Conservation (phyloP, 2,797 vertebrate genomes). For the Podarcis siculus region DNA sequence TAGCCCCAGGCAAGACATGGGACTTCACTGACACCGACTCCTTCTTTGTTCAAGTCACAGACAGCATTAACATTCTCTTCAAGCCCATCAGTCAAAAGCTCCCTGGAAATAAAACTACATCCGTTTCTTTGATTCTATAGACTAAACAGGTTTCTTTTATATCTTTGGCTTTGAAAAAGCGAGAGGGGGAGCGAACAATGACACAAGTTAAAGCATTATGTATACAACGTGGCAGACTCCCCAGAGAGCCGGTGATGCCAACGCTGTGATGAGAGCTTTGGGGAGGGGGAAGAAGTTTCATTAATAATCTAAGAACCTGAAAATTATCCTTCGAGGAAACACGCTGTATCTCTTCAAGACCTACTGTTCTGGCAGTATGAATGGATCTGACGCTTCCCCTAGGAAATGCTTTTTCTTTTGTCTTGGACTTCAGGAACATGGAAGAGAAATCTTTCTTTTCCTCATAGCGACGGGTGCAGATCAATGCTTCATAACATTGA, state of each 20-base stretch:
- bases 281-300: not conserved
- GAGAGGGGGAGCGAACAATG: not conserved
- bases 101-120: constrained; percentile 2
- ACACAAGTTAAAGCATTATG: constrained; percentile 25
- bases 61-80: constrained; percentile 6
- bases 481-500: constrained; percentile 17
- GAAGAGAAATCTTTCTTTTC: constrained; percentile 3
- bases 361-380: constrained; percentile 7
- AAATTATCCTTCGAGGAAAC: not conserved
- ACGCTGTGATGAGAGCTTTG: not conserved
- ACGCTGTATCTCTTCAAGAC: constrained; percentile 1
- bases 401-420: constrained; percentile 19
- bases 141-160: not conserved
- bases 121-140: constrained; percentile 16
- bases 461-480: not conserved
- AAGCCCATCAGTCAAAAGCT: not conserved
- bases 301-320: constrained; percentile 20
- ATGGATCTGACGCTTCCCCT: not conserved
- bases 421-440: not conserved
- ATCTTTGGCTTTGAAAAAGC: constrained; percentile 1
- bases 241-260: not conserved
- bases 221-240: not conserved
- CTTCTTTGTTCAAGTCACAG: not conserved
- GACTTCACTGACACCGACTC: not conserved
- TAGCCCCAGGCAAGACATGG: not conserved